Base-by-base conservation (phyloP, 2,797 vertebrate species). In the Iguana delicatissima region DNA sequence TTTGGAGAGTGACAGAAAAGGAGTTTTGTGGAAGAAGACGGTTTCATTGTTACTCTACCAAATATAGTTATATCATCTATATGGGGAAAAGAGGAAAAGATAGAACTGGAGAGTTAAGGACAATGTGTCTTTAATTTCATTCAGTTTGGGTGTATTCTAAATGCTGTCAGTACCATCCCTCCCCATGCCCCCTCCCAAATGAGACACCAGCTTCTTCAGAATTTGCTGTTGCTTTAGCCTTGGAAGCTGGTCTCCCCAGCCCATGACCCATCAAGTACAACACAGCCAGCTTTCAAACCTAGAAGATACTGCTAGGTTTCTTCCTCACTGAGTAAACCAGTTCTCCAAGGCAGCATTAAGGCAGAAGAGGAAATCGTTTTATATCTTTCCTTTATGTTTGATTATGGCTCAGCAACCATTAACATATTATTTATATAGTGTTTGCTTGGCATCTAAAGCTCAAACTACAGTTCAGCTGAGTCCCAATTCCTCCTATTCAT, bases 291-390 rank as follows among this genome's bases (percentile, higher is more conserved):
- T 29, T 86, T 57, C 38, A 74, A 86, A 29, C 10, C 10, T 24
- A 35, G 42, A 46, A 46, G 42, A 46, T 46, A 46, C 42, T 46
- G 42, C 42, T 46, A 46, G 42, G 42, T 13, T n/a, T 93, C 91
- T 92, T 90, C 77, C 90, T 89, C 77, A 64, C 24, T 88, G 32
- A 38, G 38, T 50, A 93, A 93, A 87, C 8, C 3, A 91, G 85
- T 90, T 93, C 26, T 46, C 35, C 6, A 52, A 82, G 57, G 24
- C 8, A 80, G 6, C 72, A 87, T 29, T 94, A 85, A 84, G 46
- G n/a, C 50, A 73, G n/a, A 89, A n/a, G 32, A 93, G 83, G 46
- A 92, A 92, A 91, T 89, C 16, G 2, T 77, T 93, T 89, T 4
- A 74, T 87, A 84, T 22, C n/a, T 92, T 20, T 76, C 16, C 18